phyloP scores from a whole-genome alignment of 2,797 vertebrate genomes.

The Clarias platycephalus region DNA sequence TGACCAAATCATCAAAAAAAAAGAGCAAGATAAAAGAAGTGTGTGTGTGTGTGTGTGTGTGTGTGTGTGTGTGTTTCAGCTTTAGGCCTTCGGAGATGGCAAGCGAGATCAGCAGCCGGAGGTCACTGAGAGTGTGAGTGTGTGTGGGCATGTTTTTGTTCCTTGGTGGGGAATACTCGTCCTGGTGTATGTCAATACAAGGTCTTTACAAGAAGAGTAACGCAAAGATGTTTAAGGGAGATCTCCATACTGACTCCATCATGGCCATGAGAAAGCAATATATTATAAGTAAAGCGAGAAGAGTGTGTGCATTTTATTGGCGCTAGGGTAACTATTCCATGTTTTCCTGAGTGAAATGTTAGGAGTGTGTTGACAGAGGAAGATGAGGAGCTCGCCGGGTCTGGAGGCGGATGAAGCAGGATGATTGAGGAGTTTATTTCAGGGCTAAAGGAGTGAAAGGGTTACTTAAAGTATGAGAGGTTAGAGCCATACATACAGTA shows the following conservation, averaged over 20 bases:
- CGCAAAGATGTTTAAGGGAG: background rate
- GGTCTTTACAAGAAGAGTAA: background rate
- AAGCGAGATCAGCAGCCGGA: background rate
- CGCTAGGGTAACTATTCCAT: background rate
- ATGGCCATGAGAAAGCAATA: background rate
- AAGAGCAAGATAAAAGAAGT: slow-evolving; percentile 5
- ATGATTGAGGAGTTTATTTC: slow-evolving; percentile 59
- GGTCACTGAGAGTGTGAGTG: slow-evolving; percentile 18
- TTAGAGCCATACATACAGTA: slow-evolving; percentile 14
- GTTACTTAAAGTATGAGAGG: slow-evolving; percentile 44
- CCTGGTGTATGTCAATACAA: background rate
- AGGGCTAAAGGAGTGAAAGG: slow-evolving; percentile 54
- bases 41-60: too few relatives aligned
- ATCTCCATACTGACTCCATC: background rate
- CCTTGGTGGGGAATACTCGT: background rate
- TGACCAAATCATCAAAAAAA: slow-evolving; percentile 9
- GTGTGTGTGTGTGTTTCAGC: slow-evolving; percentile 1
- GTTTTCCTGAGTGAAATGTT: slow-evolving; percentile 1
- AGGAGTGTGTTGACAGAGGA: slow-evolving; percentile 16
- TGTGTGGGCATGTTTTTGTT: background rate
- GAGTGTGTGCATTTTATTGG: background rate
- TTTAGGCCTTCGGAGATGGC: background rate
- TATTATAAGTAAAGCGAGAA: background rate
- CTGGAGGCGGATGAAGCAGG: slow-evolving; percentile 63
- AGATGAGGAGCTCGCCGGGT: slow-evolving; percentile 1